These are phyloP conservation scores for Lochmaea crataegi DNA, from an alignment of 2,888 invertebrate genomes.

Conservation along the genomic window DNA sequence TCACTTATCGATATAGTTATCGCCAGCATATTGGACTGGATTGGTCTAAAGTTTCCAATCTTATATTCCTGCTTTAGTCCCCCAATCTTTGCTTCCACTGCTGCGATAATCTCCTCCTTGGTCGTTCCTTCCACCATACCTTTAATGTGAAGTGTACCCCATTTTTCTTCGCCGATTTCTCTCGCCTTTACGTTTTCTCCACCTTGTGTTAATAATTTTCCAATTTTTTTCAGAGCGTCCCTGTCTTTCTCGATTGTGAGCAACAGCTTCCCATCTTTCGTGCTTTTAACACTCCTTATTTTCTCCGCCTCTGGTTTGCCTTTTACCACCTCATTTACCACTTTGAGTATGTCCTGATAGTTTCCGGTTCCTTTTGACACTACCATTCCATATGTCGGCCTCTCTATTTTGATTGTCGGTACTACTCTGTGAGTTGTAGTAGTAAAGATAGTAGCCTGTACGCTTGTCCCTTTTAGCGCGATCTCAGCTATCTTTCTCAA, in stretches of 20 bases:
- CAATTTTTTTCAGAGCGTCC: too few species aligned
- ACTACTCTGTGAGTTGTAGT: not conserved
- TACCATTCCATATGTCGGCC: not conserved
- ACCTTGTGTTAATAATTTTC: too few species aligned
- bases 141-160: too few species aligned
- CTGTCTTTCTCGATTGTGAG: not conserved
- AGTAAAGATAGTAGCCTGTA: not conserved
- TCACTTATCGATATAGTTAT: too few species aligned
- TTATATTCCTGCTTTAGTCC: too few species aligned
- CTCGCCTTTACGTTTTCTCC: too few species aligned
- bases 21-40: too few species aligned
- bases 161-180: too few species aligned
- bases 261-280: constrained; percentile 10
- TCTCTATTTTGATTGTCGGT: not conserved
- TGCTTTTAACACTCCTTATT: constrained; percentile 1
- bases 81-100: too few species aligned
- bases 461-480: not conserved
- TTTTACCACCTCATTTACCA: not conserved
- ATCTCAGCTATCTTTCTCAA: constrained; percentile 15
- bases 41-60: too few species aligned
- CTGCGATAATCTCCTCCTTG: too few species aligned
- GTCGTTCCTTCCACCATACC: too few species aligned
- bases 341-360: not conserved
- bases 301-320: not conserved
- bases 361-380: not conserved